These are phyloP conservation scores for Pachliopta kotzebuea DNA, from an alignment of 2,888 invertebrate species.

Conservation along the genomic window DNA sequence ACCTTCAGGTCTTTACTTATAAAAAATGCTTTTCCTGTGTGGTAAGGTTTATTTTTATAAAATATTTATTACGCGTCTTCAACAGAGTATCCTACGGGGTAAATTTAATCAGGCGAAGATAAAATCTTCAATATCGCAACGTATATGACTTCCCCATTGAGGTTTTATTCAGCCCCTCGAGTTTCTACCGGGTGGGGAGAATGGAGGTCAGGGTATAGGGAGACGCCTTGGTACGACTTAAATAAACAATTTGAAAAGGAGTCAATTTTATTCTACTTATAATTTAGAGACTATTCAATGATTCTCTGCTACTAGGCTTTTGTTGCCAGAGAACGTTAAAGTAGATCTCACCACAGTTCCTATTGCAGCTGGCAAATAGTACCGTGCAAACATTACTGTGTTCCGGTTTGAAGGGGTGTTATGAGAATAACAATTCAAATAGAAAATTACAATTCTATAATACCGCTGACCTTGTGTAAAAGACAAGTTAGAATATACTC, in stretches of 20 bases:
- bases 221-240: neutral
- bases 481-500: too few species aligned
- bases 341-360: too few species aligned
- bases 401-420: too few species aligned
- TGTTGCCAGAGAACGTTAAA: too few species aligned
- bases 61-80: neutral
- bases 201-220: neutral
- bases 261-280: neutral
- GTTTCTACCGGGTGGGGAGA: neutral
- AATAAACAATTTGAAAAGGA: neutral
- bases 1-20: too few species aligned
- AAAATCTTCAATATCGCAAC: constrained; percentile 6
- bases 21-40: neutral
- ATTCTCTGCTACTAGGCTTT: too few species aligned
- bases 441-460: too few species aligned
- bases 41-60: neutral
- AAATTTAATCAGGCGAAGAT: constrained; percentile 2
- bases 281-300: too few species aligned
- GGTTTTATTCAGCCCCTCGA: constrained; percentile 7
- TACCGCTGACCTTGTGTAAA: too few species aligned
- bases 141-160: constrained; percentile 10
- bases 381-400: too few species aligned
- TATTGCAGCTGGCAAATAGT: too few species aligned
- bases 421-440: too few species aligned
- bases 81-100: neutral